phyloP scores from a whole-genome alignment of 1,140 invertebrate genomes.

The Laupala kohalensis region DNA sequence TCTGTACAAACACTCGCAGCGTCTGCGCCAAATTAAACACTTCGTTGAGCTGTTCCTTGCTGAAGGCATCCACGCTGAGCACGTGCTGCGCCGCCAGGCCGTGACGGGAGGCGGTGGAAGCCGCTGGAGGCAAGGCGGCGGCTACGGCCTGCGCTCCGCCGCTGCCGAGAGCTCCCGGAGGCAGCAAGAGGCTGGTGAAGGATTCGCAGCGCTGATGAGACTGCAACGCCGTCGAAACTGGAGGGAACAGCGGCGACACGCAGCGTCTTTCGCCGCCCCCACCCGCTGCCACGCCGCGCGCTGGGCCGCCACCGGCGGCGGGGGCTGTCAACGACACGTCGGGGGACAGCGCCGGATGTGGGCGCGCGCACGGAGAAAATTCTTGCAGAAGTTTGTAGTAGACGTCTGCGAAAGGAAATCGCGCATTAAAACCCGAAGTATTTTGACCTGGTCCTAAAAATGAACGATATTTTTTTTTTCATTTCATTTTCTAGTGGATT shows the following conservation, averaged over 20 bases:
- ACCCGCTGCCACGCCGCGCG: too few relatives aligned
- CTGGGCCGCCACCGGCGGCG: too few relatives aligned
- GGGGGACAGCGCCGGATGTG: background rate
- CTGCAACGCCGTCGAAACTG: background rate
- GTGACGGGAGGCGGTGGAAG: constrained; percentile 24
- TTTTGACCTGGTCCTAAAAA: too few relatives aligned
- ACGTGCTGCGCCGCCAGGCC: constrained; percentile 67
- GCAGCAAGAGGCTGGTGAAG: constrained; percentile 16
- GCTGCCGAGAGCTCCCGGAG: constrained; percentile 12
- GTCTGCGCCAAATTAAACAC: constrained; percentile 89
- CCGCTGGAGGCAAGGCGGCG: constrained; percentile 25
- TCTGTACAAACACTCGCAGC: constrained; percentile 65
- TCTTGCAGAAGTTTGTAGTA: constrained; percentile 22
- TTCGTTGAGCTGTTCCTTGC: constrained; percentile 80
- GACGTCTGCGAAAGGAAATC: too few relatives aligned
- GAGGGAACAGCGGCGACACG: background rate
- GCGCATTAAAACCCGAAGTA: too few relatives aligned
- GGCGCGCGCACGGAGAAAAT: constrained; percentile 26
- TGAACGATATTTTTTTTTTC: too few relatives aligned
- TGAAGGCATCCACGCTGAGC: constrained; percentile 73
- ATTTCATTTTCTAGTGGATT: too few relatives aligned
- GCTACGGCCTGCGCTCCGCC: background rate
- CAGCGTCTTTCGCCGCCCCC: background rate
- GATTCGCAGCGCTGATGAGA: background rate
- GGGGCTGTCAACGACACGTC: too few relatives aligned